A percentile compares a stretch with the other conserved stretches of the same genome.
phyloP scores from a whole-genome alignment of 1,140 invertebrate genomes.

The Sesamia nonagrioides region DNA sequence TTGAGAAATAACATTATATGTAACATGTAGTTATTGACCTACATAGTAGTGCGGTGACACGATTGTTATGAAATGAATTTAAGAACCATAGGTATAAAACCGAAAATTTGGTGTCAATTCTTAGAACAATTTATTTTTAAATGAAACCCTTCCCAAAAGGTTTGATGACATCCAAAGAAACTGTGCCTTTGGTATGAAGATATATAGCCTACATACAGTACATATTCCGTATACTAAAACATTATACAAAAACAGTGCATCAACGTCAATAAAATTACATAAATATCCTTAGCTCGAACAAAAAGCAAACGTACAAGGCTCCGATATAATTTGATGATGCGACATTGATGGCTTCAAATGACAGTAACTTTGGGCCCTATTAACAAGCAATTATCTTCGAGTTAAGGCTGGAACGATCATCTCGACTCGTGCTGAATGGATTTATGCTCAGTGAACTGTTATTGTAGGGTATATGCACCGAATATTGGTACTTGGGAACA shows the following conservation, averaged over 20 bases:
- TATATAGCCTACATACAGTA: too few relatives aligned
- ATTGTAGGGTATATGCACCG: not conserved
- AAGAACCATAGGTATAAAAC: too few relatives aligned
- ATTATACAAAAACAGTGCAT: not conserved
- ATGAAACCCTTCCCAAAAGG: too few relatives aligned
- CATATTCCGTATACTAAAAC: too few relatives aligned
- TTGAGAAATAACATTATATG: too few relatives aligned
- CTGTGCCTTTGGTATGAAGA: too few relatives aligned
- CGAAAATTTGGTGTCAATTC: too few relatives aligned
- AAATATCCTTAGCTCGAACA: not conserved
- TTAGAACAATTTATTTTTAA: too few relatives aligned
- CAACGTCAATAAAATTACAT: not conserved
- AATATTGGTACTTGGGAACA: not conserved
- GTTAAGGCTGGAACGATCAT: not conserved
- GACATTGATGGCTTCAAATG: slow-evolving; percentile 12
- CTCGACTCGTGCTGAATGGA: slow-evolving; percentile 8
- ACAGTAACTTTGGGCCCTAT: not conserved
- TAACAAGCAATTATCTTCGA: slow-evolving; percentile 11
- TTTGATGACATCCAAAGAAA: too few relatives aligned
- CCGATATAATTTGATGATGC: slow-evolving; percentile 5
- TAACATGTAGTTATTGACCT: too few relatives aligned
- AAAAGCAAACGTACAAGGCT: not conserved
- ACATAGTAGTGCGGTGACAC: too few relatives aligned
- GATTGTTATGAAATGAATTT: too few relatives aligned
- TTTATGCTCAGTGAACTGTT: not conserved